Percentiles rank a stretch among this genome's conserved stretches.
These are phyloP conservation scores for Amphiprion clarkii DNA, from an alignment of 2,797 vertebrate species.

Conservation along the genomic window DNA sequence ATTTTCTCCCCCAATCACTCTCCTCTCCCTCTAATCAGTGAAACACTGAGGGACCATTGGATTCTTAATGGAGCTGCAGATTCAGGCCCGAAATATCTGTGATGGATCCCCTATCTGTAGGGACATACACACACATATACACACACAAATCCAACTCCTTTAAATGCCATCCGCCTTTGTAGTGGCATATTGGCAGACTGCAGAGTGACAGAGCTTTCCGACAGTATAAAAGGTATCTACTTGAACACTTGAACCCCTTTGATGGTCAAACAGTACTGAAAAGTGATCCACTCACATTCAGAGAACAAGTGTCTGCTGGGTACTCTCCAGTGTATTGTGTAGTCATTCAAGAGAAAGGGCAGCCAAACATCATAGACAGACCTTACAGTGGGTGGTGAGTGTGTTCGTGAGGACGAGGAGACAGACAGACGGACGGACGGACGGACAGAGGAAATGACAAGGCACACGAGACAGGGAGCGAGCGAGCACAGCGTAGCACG, in stretches of 20 bases:
- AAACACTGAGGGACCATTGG: conserved; percentile 56
- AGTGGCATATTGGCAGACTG: conserved; percentile 51
- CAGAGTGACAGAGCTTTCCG: conserved; percentile 50
- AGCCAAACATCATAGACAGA: conserved; percentile 64
- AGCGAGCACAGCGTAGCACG: conserved; percentile 44
- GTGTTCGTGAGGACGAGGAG: conserved; percentile 7
- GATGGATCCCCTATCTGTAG: conserved; percentile 34
- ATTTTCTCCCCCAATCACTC: conserved; percentile 23
- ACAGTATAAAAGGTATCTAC: conserved; percentile 51
- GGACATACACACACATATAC: conserved; percentile 5
- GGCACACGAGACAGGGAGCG: conserved; percentile 53
- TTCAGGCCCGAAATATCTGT: conserved; percentile 37
- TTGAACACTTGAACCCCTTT: conserved; percentile 67
- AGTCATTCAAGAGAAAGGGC: conserved; percentile 70
- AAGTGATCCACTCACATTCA: conserved; percentile 64
- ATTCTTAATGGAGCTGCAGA: conserved; percentile 61
- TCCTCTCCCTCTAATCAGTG: conserved; percentile 50
- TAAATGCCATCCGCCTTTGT: conserved; percentile 61
- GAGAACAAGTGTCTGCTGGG: conserved; percentile 61
- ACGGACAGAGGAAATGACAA: conserved; percentile 48
- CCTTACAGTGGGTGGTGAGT: conserved; percentile 54
- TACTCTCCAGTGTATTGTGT: conserved; percentile 63
- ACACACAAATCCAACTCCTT: conserved; percentile 26
- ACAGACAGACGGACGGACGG: conserved; percentile 28
- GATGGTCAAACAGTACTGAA: conserved; percentile 65